Evolutionary conservation across 1,140 invertebrate species (phyloP), one percentile per base, ranked within the genome.

Genomic region (Pantala flavescens): DNA sequence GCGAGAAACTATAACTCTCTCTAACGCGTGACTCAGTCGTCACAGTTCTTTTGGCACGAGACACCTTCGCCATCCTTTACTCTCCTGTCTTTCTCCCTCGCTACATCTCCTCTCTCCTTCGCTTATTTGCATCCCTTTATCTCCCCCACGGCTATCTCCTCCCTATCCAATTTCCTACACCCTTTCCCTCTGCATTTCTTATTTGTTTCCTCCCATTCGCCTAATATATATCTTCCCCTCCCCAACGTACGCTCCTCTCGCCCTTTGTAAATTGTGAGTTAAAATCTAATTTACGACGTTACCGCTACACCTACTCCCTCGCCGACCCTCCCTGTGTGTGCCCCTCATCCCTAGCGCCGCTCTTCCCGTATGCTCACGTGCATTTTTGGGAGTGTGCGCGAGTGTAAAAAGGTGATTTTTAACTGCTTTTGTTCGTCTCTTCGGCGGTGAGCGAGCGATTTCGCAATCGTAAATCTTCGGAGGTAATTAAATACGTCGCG

Each of bases 111-210:
- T 21, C n/a, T 63, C 49, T 19, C 49, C 49, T 19, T 3, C n/a
- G 49, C 49, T 63, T 19, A 63, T 63, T 63, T 63, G 49, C 49
- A 63, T 63, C 49, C 49, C 49, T 21, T 63, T 16, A 19, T 21
- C 49, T 16, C 14, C n/a, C 16, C n/a, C n/a, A 3, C 49, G 2
- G 49, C 49, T 63, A 63, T 63, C 49, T 63, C 49, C 49, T 3
- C 49, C 49, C 49, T 63, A 63, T 63, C 49, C 49, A 63, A 63
- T 63, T 63, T 63, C 49, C 49, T 63, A 36, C 49, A 63, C 49
- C n/a, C 49, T 21, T 21, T 63, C 49, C 14, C 49, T 63, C 49
- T 63, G 49, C 49, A 63, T 63, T 63, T 63, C 49, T 63, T 36
- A 36, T 36, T 36, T 21, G 49, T 63, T 63, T 21, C 49, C n/a